Evolutionary conservation across 2,888 invertebrate genomes (phyloP).

Genomic region (Watsonalla cultraria): DNA sequence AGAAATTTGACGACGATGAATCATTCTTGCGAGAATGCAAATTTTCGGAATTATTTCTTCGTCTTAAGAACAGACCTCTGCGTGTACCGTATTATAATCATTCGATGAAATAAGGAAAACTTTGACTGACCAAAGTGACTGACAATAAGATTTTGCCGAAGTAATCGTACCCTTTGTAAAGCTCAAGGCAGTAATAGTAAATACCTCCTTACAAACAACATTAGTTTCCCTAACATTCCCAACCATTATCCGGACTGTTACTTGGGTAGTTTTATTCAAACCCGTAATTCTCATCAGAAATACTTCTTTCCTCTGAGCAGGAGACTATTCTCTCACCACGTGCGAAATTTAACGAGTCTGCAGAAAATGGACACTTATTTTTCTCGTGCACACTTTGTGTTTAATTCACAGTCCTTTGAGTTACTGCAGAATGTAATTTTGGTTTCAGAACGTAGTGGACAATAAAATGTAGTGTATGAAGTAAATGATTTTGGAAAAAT

Average conservation of each 20-base stretch:
- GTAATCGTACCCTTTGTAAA: background rate
- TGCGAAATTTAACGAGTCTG: conserved; percentile 39
- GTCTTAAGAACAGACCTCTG: too few species aligned
- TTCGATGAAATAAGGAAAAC: too few species aligned
- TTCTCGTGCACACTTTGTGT: conserved; percentile 8
- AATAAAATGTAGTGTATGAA: background rate
- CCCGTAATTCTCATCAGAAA: conserved; percentile 30
- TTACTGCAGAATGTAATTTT: background rate
- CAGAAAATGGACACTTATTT: conserved; percentile 31
- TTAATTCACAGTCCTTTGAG: conserved; percentile 4
- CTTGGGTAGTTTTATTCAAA: conserved; percentile 25
- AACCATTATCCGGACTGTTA: conserved; percentile 15
- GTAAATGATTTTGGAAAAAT: too few species aligned
- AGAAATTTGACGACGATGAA: too few species aligned
- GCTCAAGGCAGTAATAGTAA: background rate
- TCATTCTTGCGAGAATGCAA: too few species aligned
- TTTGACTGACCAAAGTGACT: background rate
- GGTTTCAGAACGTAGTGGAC: background rate
- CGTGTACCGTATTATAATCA: too few species aligned
- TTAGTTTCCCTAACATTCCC: background rate
- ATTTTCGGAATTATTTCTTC: too few species aligned
- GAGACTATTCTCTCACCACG: conserved; percentile 28
- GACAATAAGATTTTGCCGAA: background rate
- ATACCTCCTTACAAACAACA: background rate
- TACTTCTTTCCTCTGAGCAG: conserved; percentile 2